These are phyloP conservation scores for Rhynchotus rufescens DNA, from an alignment of 2,797 vertebrate species.

Conservation along the genomic window DNA sequence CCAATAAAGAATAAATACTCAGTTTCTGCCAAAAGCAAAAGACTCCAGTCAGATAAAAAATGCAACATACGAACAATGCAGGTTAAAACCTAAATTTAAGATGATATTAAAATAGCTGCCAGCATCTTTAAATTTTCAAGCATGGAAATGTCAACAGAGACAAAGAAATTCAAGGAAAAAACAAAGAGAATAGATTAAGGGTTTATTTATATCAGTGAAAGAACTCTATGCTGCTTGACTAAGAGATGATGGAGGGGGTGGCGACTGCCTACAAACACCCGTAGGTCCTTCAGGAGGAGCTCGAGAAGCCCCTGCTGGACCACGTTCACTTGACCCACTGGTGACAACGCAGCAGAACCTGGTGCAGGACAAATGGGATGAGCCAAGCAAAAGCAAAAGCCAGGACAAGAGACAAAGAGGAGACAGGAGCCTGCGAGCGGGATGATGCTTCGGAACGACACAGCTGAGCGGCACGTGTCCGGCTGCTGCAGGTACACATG, in stretches of 20 bases:
- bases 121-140: conserved; percentile 53
- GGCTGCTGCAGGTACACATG: background rate
- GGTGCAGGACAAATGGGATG: fast-evolving
- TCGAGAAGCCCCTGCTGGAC: fast-evolving
- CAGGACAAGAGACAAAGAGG: background rate
- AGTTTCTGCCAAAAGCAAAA: conserved; percentile 45
- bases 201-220: conserved; percentile 20
- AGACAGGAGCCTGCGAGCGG: background rate
- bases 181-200: conserved; percentile 57
- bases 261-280: background rate
- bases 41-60: conserved; percentile 51
- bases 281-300: fast-evolving
- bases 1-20: background rate
- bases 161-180: conserved; percentile 56
- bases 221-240: background rate
- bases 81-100: conserved; percentile 58
- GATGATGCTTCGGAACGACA: background rate
- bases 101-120: conserved; percentile 59
- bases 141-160: conserved; percentile 61
- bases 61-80: conserved; percentile 13
- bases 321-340: fast-evolving
- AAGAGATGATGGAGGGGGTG: background rate
- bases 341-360: fast-evolving
- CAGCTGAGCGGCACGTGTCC: background rate
- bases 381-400: fast-evolving